Evolutionary conservation across 2,113 vertebrate species (phyloP).

Genomic region (Chaenocephalus aceratus): DNA sequence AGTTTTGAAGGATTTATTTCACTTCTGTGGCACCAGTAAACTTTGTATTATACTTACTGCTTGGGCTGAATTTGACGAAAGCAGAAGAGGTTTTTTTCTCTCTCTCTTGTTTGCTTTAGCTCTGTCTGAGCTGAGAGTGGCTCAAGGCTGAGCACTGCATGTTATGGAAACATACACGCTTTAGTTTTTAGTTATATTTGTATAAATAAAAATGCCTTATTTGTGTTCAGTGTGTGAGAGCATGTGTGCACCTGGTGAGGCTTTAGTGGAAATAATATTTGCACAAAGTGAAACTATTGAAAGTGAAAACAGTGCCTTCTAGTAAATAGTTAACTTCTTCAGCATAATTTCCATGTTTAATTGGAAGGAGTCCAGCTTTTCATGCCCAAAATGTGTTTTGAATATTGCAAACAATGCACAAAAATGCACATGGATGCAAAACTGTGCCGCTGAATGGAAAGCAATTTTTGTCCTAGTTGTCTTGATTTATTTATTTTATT

Average conservation of each 20-base stretch:
- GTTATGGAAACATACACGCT: conserved; percentile 35
- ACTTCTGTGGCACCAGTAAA: conserved; percentile 86
- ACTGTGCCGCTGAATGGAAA: conserved; percentile 30
- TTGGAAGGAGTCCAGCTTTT: conserved; percentile 46
- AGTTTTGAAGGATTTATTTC: conserved; percentile 90
- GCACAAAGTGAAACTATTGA: conserved; percentile 15
- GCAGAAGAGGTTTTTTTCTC: conserved; percentile 4
- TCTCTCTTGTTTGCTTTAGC: conserved; percentile 30
- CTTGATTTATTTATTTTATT: conserved; percentile 67
- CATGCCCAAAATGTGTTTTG: conserved; percentile 50
- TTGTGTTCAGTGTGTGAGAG: not conserved
- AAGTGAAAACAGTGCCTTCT: not conserved
- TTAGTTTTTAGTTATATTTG: conserved; percentile 26
- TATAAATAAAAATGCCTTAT: conserved; percentile 11
- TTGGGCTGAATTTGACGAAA: conserved; percentile 78
- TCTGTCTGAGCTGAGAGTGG: conserved; percentile 29
- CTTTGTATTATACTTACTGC: conserved; percentile 87
- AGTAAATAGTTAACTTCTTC: conserved; percentile 55
- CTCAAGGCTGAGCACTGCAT: conserved; percentile 4
- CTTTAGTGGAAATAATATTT: conserved; percentile 34
- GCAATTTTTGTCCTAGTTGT: conserved; percentile 40
- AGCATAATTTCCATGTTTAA: conserved; percentile 53
- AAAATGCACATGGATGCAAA: conserved; percentile 47
- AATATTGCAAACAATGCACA: conserved; percentile 61
- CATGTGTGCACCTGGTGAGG: conserved; percentile 3